Conservation (phyloP, 2,113 vertebrate species). For the Psammodynastes pulverulentus region DNA sequence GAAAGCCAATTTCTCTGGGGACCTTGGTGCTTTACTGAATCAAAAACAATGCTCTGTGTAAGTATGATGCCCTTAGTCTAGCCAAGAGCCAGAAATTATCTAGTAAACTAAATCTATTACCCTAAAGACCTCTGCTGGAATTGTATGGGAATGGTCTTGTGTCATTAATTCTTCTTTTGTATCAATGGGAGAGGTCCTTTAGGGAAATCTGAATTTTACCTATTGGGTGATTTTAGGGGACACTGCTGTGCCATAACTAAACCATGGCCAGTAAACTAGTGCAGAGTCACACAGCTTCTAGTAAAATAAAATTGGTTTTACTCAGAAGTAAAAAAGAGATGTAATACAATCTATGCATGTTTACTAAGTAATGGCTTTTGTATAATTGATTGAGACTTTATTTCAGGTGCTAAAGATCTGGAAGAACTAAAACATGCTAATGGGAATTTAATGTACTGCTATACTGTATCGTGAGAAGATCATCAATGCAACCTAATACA, state of each 20-base stretch:
- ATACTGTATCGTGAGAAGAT: neutral
- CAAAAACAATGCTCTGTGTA: neutral
- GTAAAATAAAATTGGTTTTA: neutral
- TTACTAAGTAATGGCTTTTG: neutral
- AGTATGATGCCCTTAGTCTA: neutral
- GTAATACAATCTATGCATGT: neutral
- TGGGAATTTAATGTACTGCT: neutral
- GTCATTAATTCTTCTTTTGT: neutral
- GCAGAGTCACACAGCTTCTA: neutral
- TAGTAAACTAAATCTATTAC: neutral
- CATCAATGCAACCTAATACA: neutral
- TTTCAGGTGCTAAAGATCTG: neutral
- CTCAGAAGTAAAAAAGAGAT: neutral
- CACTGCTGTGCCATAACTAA: neutral
- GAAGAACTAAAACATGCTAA: neutral
- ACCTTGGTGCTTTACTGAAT: neutral
- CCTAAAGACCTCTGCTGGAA: neutral
- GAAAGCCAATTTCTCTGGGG: neutral
- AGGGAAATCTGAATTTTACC: neutral
- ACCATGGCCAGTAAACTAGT: neutral
- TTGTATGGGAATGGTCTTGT: neutral
- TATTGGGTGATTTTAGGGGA: neutral
- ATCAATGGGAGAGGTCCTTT: neutral
- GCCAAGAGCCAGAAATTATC: neutral
- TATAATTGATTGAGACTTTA: neutral